phyloP scores from a whole-genome alignment of 30 jellyfish, hydroid and myxozoan species.

The Hydractinia echinata region DNA sequence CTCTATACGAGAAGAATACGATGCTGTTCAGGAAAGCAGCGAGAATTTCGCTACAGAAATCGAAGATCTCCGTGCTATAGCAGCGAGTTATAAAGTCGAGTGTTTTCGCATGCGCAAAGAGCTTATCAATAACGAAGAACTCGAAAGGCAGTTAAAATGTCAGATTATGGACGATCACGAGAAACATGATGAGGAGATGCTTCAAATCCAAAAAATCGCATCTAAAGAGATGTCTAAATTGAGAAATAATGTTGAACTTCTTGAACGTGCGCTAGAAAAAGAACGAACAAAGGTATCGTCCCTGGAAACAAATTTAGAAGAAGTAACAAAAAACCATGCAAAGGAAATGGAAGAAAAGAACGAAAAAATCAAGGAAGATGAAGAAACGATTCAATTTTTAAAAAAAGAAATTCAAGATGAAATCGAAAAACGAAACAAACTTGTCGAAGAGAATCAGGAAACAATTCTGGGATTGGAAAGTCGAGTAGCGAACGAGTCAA shows the following conservation, averaged over 20 bases:
- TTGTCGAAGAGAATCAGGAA: constrained; percentile 11
- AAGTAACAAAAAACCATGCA: constrained; percentile 2
- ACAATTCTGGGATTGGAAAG: constrained; percentile 31
- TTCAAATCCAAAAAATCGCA: neutral
- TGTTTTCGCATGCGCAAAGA: constrained; percentile 1
- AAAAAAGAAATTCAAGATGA: constrained; percentile 7
- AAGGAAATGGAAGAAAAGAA: constrained; percentile 8
- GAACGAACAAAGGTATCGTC: constrained; percentile 8
- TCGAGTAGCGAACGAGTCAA: constrained; percentile 40
- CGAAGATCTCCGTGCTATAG: constrained; percentile 17
- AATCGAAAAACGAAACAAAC: neutral
- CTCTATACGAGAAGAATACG: constrained; percentile 18
- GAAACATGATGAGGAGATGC: constrained; percentile 19
- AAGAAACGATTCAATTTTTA: constrained; percentile 6
- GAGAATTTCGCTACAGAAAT: constrained; percentile 20
- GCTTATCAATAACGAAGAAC: constrained; percentile 10
- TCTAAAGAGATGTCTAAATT: neutral
- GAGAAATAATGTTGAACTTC: neutral
- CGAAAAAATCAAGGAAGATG: neutral
- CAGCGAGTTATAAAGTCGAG: constrained; percentile 23
- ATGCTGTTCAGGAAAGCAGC: constrained; percentile 16
- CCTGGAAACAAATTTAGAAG: neutral
- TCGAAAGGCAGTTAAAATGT: neutral
- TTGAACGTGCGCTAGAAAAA: constrained; percentile 12
- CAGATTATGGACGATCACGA: constrained; percentile 35